These are phyloP conservation scores for Iselma pallidipennis DNA, from an alignment of 2,888 invertebrate species.

Conservation along the genomic window DNA sequence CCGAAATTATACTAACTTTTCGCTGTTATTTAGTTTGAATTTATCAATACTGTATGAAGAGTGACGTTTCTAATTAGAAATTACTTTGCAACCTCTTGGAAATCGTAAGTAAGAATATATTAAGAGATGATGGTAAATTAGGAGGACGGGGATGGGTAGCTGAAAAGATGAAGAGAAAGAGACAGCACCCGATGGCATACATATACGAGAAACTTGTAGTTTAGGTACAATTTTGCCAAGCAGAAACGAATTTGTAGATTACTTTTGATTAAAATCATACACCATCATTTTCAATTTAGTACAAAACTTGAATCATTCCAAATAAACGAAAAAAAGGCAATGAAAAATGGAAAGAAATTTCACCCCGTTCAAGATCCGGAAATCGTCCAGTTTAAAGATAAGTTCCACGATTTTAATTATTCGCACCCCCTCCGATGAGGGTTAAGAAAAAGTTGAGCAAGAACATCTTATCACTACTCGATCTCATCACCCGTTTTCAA, in stretches of 20 bases:
- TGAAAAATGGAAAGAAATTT: no score
- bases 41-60: conserved; percentile 36
- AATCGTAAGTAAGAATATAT: conserved; percentile 25
- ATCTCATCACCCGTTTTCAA: conserved; percentile 52
- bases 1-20: conserved; percentile 36
- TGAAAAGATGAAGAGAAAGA: not conserved
- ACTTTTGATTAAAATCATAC: no score
- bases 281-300: no score
- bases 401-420: not conserved
- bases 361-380: no score
- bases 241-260: no score
- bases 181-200: not conserved
- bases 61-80: conserved; percentile 31
- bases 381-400: no score
- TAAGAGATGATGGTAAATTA: conserved; percentile 10
- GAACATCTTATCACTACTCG: conserved; percentile 45
- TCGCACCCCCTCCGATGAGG: conserved; percentile 9
- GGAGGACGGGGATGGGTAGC: not conserved
- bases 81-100: conserved; percentile 30
- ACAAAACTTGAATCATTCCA: no score
- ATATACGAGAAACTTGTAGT: no score
- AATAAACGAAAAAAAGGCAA: no score
- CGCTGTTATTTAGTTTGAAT: conserved; percentile 37
- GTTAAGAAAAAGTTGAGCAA: conserved; percentile 34
- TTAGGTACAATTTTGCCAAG: no score